phyloP scores from a whole-genome alignment of 92 coral and sea anemone species.

The Metridium senile region DNA sequence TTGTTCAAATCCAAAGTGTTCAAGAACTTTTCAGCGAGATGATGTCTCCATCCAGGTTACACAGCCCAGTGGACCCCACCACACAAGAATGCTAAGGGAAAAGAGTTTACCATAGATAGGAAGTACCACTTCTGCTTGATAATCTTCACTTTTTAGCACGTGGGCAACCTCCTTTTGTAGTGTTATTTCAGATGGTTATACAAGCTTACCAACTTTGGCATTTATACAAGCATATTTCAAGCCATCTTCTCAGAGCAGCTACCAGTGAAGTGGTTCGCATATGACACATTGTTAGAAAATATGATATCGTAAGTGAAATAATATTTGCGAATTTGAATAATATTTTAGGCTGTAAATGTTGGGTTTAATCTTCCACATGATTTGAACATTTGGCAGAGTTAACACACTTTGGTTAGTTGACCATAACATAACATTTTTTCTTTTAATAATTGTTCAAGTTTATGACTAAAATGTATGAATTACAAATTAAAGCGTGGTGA shows the following conservation, averaged over 20 bases:
- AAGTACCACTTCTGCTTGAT: slow-evolving; percentile 43
- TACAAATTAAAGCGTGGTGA: too few species aligned
- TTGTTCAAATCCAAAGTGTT: slow-evolving; percentile 36
- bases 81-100: slow-evolving; percentile 37
- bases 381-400: too few species aligned
- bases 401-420: too few species aligned
- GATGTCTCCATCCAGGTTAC: slow-evolving; percentile 55
- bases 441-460: too few species aligned
- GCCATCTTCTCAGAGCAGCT: slow-evolving; percentile 39
- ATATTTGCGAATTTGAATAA: too few species aligned
- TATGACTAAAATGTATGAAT: too few species aligned
- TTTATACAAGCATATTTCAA: slow-evolving; percentile 40
- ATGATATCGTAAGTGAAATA: too few species aligned
- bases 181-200: slow-evolving; percentile 25
- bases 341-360: too few species aligned
- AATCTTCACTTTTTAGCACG: too few species aligned
- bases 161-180: slow-evolving; percentile 47
- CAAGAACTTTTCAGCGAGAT: slow-evolving; percentile 38
- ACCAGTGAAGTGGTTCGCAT: slow-evolving; percentile 59
- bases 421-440: too few species aligned
- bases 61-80: slow-evolving; percentile 52
- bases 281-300: too few species aligned
- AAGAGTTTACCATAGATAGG: background rate
- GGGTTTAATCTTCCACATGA: too few species aligned
- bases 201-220: slow-evolving; percentile 25